Evolutionary conservation across 2,113 vertebrate genomes (phyloP).

Genomic region (Osmerus eperlanus): DNA sequence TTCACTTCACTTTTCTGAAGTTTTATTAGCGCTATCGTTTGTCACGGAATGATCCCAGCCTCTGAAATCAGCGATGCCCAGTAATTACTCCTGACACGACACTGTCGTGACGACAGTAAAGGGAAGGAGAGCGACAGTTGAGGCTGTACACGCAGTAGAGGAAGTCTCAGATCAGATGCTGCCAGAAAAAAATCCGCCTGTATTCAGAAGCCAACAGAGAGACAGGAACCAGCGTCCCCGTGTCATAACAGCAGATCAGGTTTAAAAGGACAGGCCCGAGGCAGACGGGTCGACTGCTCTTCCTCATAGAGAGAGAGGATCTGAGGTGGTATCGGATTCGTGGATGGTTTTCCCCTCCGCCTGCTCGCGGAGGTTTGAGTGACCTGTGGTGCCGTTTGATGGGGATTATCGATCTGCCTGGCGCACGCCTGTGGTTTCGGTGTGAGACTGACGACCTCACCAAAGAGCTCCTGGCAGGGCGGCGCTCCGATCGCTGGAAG

Average conservation of each 20-base stretch:
- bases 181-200: neutral
- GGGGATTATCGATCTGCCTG: conserved; percentile 72
- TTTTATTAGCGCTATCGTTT: no score
- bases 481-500: conserved; percentile 9
- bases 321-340: conserved; percentile 58
- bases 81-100: conserved; percentile 29
- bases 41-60: neutral
- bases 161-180: conserved; percentile 45
- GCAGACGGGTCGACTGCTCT: conserved; percentile 48
- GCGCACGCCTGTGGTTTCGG: conserved; percentile 71
- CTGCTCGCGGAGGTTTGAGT: conserved; percentile 56
- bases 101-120: neutral
- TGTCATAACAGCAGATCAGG: conserved; percentile 51
- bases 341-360: conserved; percentile 27
- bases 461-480: conserved; percentile 60
- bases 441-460: conserved; percentile 65
- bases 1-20: no score
- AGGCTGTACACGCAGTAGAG: conserved; percentile 29
- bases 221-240: conserved; percentile 30
- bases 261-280: conserved; percentile 55
- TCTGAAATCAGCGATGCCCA: neutral
- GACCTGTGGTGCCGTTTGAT: conserved; percentile 68
- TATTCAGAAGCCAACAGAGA: conserved; percentile 29
- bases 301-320: conserved; percentile 41
- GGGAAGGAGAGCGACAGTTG: conserved; percentile 22